Conservation (phyloP, 1,140 invertebrate genomes). For the Pseudomyrmex dendroicus region DNA sequence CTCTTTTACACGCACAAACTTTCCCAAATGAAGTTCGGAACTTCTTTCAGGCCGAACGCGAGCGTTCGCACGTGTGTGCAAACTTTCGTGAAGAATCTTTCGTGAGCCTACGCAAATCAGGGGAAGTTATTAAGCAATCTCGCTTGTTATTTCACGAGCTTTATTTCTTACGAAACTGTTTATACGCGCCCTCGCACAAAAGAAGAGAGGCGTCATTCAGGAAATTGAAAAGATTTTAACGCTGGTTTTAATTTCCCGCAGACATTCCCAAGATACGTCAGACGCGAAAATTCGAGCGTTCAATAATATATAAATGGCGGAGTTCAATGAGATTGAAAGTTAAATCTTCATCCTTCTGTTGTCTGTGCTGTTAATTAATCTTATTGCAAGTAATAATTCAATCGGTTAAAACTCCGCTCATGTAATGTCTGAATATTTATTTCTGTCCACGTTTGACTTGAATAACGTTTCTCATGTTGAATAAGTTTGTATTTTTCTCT, state of each 20-base stretch:
- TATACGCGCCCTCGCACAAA: neutral
- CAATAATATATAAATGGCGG: too few relatives aligned
- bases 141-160: neutral
- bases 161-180: slow-evolving; percentile 9
- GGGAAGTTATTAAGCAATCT: slow-evolving; percentile 18
- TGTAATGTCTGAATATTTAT: slow-evolving; percentile 8
- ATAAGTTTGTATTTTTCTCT: too few relatives aligned
- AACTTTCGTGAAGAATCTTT: slow-evolving; percentile 33
- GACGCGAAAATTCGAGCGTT: too few relatives aligned
- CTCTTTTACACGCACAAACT: slow-evolving; percentile 17
- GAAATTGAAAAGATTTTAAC: neutral
- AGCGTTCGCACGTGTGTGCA: neutral
- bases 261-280: too few relatives aligned
- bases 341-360: neutral
- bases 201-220: neutral
- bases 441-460: neutral
- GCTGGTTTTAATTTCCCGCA: neutral
- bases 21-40: slow-evolving; percentile 47
- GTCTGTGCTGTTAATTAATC: neutral
- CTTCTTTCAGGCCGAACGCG: neutral
- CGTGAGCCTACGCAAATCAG: slow-evolving; percentile 10
- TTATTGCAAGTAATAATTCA: neutral
- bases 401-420: neutral
- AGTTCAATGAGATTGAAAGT: neutral
- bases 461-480: neutral